phyloP scores from a whole-genome alignment of 2,888 invertebrate species.

The Heliconius charithonia region DNA sequence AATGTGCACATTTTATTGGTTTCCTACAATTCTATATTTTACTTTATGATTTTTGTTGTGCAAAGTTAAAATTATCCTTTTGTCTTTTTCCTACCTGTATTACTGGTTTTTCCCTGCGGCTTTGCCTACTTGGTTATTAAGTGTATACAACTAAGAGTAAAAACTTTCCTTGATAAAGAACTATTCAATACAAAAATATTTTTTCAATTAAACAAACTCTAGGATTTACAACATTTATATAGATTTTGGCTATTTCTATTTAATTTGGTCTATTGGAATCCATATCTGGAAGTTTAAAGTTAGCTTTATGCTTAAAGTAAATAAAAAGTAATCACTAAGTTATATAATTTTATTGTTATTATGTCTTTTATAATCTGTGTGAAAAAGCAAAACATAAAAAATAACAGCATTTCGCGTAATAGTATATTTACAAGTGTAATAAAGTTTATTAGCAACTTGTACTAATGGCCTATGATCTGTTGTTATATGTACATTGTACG shows the following conservation, averaged over 20 bases:
- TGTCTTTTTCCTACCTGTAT: no score
- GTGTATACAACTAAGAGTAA: no score
- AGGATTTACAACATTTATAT: no score
- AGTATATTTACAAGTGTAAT: slow-evolving; percentile 12
- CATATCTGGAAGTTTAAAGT: neutral
- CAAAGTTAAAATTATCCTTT: no score
- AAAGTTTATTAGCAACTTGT: slow-evolving; percentile 14
- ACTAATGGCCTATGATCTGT: slow-evolving; percentile 18
- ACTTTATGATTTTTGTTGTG: neutral
- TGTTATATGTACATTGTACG: neutral
- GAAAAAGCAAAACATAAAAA: slow-evolving; percentile 11
- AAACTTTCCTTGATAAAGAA: no score
- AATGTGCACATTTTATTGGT: slow-evolving; percentile 15
- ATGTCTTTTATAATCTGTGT: neutral
- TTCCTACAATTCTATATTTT: neutral
- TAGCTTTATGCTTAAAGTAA: neutral
- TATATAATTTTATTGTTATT: slow-evolving; percentile 9
- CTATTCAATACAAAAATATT: no score
- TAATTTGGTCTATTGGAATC: neutral
- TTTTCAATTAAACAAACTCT: no score
- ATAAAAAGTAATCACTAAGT: neutral
- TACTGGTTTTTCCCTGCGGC: no score
- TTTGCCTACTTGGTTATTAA: no score
- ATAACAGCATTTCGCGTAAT: slow-evolving; percentile 23
- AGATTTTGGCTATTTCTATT: no score